Evolutionary conservation across 2,797 vertebrate species (phyloP).

Genomic region (Delichon dasypus): DNA sequence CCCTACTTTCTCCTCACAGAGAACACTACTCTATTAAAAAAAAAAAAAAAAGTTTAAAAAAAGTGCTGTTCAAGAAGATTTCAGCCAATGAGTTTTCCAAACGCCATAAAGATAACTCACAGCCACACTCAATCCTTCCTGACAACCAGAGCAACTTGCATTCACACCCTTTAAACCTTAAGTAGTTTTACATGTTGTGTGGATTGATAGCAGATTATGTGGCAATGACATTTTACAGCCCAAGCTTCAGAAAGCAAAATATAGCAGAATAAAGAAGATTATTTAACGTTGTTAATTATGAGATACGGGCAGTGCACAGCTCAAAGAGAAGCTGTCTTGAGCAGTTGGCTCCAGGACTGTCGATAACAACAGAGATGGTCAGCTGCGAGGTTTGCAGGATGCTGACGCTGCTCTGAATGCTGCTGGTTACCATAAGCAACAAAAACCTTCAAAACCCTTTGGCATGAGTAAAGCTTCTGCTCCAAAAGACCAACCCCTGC

Average conservation of each 20-base stretch:
- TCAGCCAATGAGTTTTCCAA: neutral
- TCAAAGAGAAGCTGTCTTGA: neutral
- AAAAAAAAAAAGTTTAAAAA: neutral
- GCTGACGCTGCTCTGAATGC: neutral
- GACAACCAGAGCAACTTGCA: neutral
- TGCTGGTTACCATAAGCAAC: neutral
- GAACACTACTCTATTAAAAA: neutral
- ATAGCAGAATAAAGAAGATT: neutral
- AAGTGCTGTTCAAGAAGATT: neutral
- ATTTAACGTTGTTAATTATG: neutral
- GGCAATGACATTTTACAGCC: neutral
- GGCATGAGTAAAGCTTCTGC: neutral
- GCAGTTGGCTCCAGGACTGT: accelerated
- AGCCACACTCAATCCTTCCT: neutral
- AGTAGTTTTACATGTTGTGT: neutral
- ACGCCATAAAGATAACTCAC: neutral
- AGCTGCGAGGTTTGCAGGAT: neutral
- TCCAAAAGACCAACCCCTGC: neutral
- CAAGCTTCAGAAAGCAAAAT: neutral
- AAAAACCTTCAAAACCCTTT: neutral
- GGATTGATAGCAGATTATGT: neutral
- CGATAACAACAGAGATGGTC: accelerated
- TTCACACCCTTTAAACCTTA: neutral
- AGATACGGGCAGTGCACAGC: neutral
- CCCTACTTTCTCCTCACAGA: neutral